Base-by-base conservation (phyloP, 2,113 vertebrate genomes). In the Melanocharis versteri region DNA sequence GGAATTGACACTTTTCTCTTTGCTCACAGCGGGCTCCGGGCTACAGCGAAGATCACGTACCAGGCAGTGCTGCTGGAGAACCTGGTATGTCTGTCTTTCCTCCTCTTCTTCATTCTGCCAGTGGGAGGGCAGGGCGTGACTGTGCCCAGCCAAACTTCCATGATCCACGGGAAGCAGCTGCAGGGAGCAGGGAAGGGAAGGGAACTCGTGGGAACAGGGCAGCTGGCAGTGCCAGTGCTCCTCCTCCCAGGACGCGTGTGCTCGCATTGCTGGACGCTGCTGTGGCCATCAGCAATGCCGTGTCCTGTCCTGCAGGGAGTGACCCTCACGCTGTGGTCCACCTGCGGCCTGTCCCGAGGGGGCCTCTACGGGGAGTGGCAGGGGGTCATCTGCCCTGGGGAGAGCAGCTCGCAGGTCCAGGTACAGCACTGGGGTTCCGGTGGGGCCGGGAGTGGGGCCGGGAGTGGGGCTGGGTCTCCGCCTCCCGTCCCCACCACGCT, bases 241-340 rank as follows among this genome's bases (percentile, higher is more conserved):
- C 64, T 84, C 19, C 35, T 71, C 27, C 39, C 0, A 16, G 6
- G 1, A 33, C 47, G 30, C 4, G 3, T 58, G 65, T 37, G 45
- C 47, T 61, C 0, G 0, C 9, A 1, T 1, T 6, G 21, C 79
- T 7, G 13, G 51, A 58, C 0, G 2, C 68, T 28, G 51, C 79
- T 7, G 26, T 7, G 8, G 60, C 65, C 22, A 0, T 11, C 2
- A 1, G 66, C 75, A 79, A 6, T 33, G 62, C 27, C 3, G 0
- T 81, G 69, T 79, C 92, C 48, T 93, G 58, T 70, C 76, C 89
- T 81, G 58, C 76, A 99, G 98, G 99, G 99, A 68, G 98, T 99
- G 94, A 99, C 99, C 23, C 98, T 99, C 97, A 99, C 99, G 1
- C 97, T 99, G 73, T 99, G 99, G 99, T 99, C 99, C 11, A 99